Evolutionary conservation across 2,888 invertebrate genomes (phyloP).

Genomic region (Stenodera caucasica): DNA sequence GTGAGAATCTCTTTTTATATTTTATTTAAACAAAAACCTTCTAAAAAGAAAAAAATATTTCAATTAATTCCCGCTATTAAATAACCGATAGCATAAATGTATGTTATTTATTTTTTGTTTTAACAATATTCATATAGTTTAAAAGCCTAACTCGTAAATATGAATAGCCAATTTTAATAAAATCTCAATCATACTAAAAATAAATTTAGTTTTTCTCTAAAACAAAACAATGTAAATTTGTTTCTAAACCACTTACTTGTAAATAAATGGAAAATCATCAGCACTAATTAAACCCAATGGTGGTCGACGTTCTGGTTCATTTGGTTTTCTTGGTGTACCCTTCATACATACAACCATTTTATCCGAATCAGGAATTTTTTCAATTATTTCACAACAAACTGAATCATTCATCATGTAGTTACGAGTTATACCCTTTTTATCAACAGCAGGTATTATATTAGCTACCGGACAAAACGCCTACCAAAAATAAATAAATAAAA

Average conservation of each 20-base stretch:
- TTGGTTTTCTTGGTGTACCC: conserved; percentile 69
- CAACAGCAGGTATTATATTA: conserved; percentile 75
- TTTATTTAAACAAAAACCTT: conserved; percentile 37
- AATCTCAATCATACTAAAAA: conserved; percentile 11
- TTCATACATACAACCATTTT: conserved; percentile 88
- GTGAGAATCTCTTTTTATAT: conserved; percentile 28
- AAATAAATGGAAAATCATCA: conserved; percentile 78
- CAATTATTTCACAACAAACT: conserved; percentile 85
- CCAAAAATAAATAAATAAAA: conserved; percentile 21
- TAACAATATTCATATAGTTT: conserved; percentile 13
- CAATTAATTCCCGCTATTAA: conserved; percentile 26
- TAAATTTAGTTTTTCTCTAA: conserved; percentile 13
- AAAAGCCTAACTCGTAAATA: not conserved
- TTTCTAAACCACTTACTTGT: conserved; percentile 70
- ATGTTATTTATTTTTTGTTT: conserved; percentile 10
- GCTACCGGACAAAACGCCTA: conserved; percentile 70
- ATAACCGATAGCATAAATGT: conserved; percentile 7
- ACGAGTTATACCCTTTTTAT: conserved; percentile 76
- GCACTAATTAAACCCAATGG: conserved; percentile 81
- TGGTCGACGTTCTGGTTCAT: conserved; percentile 71
- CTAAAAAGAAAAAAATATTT: conserved; percentile 47
- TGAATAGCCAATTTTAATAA: conserved; percentile 1
- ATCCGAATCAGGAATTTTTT: conserved; percentile 83
- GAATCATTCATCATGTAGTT: conserved; percentile 81
- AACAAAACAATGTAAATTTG: conserved; percentile 21